Conservation (phyloP, 2,888 invertebrate genomes). For the Drosophila limbata region DNA sequence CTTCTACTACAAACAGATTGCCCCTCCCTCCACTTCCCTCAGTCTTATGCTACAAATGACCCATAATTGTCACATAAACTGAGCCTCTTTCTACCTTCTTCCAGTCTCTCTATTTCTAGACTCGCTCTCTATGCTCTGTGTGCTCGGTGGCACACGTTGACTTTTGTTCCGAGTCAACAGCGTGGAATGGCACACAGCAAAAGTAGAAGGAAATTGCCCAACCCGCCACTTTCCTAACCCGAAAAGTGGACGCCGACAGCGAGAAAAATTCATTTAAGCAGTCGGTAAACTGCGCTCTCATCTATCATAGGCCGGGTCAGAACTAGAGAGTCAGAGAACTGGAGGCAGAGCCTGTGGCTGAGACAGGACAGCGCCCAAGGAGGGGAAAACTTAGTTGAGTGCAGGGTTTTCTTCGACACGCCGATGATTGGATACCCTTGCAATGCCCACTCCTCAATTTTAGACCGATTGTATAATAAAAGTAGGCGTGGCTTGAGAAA, state of each 20-base stretch:
- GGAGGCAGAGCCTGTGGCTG: not conserved
- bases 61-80: slow-evolving; percentile 74
- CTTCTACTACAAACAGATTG: slow-evolving; percentile 47
- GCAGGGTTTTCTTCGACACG: not conserved
- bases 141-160: slow-evolving; percentile 38
- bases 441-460: not conserved
- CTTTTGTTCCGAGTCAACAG: slow-evolving; percentile 79
- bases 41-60: slow-evolving; percentile 49
- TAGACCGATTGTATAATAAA: not conserved
- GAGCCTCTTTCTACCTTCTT: not conserved
- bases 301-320: slow-evolving; percentile 63
- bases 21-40: not conserved
- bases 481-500: too few species aligned
- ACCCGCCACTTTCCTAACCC: not conserved
- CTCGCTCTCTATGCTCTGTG: not conserved
- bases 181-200: slow-evolving; percentile 55
- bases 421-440: not conserved
- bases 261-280: slow-evolving; percentile 81
- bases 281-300: slow-evolving; percentile 73
- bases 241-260: slow-evolving; percentile 28
- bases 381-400: not conserved
- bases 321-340: not conserved
- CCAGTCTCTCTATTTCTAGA: not conserved
- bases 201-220: slow-evolving; percentile 11
- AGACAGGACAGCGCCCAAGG: slow-evolving; percentile 6